Evolutionary conservation across 2,797 vertebrate genomes (phyloP).

Genomic region (Betta splendens): DNA sequence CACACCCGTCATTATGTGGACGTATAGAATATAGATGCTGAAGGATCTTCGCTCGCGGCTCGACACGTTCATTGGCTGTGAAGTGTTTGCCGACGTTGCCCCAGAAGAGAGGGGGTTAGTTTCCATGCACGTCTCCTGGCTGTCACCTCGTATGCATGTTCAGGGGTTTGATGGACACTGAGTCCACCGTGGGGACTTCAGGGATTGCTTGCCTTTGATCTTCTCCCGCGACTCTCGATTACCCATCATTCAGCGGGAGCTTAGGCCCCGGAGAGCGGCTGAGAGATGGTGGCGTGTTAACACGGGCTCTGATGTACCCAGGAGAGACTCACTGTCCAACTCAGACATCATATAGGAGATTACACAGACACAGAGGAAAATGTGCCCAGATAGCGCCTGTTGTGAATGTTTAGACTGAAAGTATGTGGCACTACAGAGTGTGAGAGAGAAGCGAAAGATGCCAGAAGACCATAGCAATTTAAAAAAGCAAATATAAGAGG

Average conservation of each 20-base stretch:
- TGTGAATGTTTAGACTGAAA: constrained; percentile 36
- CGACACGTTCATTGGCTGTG: constrained; percentile 51
- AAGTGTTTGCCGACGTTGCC: constrained; percentile 43
- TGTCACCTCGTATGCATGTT: constrained; percentile 68
- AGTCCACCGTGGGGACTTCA: constrained; percentile 64
- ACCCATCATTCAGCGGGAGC: constrained; percentile 72
- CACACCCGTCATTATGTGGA: constrained; percentile 58
- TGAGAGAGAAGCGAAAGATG: constrained; percentile 27
- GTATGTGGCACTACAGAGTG: constrained; percentile 1
- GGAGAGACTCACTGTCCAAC: constrained; percentile 57
- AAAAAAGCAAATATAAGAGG: constrained; percentile 28
- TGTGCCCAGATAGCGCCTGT: constrained; percentile 17
- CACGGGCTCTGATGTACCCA: constrained; percentile 63
- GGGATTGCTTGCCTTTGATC: constrained; percentile 73
- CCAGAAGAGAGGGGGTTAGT: constrained; percentile 39
- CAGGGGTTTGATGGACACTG: constrained; percentile 70
- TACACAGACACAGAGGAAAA: constrained; percentile 50
- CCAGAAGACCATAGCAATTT: constrained; percentile 20
- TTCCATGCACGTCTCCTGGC: constrained; percentile 55
- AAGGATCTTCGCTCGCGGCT: constrained; percentile 56
- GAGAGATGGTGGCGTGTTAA: constrained; percentile 66
- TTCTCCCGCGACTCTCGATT: constrained; percentile 72
- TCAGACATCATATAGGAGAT: constrained; percentile 56
- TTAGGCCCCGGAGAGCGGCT: constrained; percentile 57
- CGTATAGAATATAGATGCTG: constrained; percentile 61